phyloP scores from a whole-genome alignment of 2,113 vertebrate genomes.

The Nothocercus julius region DNA sequence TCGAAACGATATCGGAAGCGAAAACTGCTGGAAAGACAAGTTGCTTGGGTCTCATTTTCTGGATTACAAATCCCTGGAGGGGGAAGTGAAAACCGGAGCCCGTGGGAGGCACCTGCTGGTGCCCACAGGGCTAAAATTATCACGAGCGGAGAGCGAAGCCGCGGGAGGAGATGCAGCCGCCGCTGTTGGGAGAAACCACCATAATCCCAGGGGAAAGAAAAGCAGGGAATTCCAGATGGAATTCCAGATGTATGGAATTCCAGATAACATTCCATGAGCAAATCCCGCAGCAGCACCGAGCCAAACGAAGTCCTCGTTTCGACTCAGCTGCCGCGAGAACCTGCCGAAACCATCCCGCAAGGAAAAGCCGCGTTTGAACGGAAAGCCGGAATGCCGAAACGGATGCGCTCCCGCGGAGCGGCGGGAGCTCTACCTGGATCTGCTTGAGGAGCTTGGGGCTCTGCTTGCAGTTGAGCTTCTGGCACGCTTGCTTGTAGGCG shows the following conservation, averaged over 20 bases:
- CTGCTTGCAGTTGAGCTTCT: conserved; percentile 94
- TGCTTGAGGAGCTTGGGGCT: conserved; percentile 92
- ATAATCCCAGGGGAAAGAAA: background rate
- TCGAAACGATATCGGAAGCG: fast-evolving
- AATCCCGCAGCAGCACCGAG: too few species aligned
- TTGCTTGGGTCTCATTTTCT: fast-evolving
- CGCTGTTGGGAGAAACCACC: background rate
- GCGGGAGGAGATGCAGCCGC: background rate
- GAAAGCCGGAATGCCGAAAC: too few species aligned
- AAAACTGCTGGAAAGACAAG: fast-evolving
- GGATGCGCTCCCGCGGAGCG: too few species aligned
- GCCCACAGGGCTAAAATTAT: background rate
- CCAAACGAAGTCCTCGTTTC: too few species aligned
- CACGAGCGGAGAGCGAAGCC: fast-evolving
- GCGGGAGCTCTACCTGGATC: conserved; percentile 84
- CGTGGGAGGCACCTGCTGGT: background rate
- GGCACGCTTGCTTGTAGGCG: conserved; percentile 91
- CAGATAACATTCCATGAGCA: fast-evolving
- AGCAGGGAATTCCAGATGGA: too few species aligned
- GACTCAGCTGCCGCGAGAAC: too few species aligned
- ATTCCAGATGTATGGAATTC: too few species aligned
- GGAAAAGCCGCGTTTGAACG: too few species aligned
- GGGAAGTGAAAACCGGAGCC: background rate
- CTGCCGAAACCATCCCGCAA: too few species aligned
- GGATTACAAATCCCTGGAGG: fast-evolving